A percentile compares a stretch with the other conserved stretches of the same genome.
Evolutionary conservation across 2,113 vertebrate species (phyloP).

Genomic region (Rhombomys opimus): DNA sequence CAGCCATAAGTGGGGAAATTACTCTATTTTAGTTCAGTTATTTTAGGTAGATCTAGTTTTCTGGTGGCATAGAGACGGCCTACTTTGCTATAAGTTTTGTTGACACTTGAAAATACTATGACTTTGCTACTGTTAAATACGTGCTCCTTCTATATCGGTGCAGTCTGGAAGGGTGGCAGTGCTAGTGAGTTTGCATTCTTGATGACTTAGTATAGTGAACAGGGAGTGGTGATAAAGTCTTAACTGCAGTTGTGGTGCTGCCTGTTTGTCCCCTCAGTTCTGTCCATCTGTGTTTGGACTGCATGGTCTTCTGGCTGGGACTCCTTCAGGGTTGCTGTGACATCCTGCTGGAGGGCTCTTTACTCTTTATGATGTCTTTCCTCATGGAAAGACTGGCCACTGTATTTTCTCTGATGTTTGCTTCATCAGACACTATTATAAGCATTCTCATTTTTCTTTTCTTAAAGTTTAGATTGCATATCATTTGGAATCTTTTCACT

Average conservation of each 20-base stretch:
- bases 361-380: neutral
- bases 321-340: neutral
- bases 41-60: neutral
- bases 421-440: conserved; percentile 28
- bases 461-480: neutral
- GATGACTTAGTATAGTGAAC: neutral
- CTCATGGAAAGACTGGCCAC: neutral
- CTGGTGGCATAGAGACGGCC: neutral
- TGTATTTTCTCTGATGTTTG: neutral
- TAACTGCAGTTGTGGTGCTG: neutral
- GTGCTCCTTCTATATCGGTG: neutral
- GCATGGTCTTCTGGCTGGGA: neutral
- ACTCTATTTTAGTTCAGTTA: neutral
- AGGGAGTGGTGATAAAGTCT: neutral
- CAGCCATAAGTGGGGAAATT: neutral
- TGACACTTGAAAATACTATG: neutral
- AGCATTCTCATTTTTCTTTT: neutral
- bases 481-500: neutral
- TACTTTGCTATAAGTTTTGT: neutral
- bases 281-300: neutral
- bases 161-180: neutral
- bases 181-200: neutral
- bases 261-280: conserved; percentile 18
- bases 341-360: neutral
- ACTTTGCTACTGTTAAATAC: neutral